Evolutionary conservation across 2,888 invertebrate species (phyloP), one percentile per base, ranked within the genome.

Genomic region (Norana najaformis): DNA sequence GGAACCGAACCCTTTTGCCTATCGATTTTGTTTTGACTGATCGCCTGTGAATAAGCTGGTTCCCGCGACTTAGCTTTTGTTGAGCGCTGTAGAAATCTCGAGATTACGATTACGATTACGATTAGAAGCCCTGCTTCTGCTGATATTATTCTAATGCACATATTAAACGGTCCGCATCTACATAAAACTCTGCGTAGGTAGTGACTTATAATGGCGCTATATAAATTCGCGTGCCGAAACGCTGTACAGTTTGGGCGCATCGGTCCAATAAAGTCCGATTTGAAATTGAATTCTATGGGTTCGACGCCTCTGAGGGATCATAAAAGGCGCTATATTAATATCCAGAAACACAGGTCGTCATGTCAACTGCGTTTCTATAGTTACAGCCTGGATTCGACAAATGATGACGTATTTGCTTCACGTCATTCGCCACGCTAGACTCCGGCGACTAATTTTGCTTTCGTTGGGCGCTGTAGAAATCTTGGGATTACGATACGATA

Each of bases 331-430:
- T 69, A 69, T 69, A 69, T 30, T n/a, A 69, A 69, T 69, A 69
- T 69, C 69, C 69, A 69, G 69, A 69, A 69, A n/a, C 69, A 69
- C n/a, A n/a, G 69, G 69, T 69, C 69, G 69, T 69, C 69, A 69
- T 69, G 30, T 69, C n/a, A 11, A 69, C 30, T n/a, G 69, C 69
- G 69, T n/a, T 1, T n/a, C 30, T n/a, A 69, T n/a, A 69, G 69
- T 16, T n/a, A 69, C 69, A 69, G 69, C n/a, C 69, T 69, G n/a
- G 0, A 69, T 69, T n/a, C 69, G 30, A 69, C 69, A 30, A 69
- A 69, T 69, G 30, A 69, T 69, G 69, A 69, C n/a, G 69, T 6
- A 69, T 47, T 20, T 23, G 47, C 23, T 47, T 47, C 47, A 23
- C 13, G 69, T 30, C 69, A n/a, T 1, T 8, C n/a, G 69, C 30